Base-by-base conservation (phyloP, 2,888 invertebrate genomes). In the Dilophus febrilis region DNA sequence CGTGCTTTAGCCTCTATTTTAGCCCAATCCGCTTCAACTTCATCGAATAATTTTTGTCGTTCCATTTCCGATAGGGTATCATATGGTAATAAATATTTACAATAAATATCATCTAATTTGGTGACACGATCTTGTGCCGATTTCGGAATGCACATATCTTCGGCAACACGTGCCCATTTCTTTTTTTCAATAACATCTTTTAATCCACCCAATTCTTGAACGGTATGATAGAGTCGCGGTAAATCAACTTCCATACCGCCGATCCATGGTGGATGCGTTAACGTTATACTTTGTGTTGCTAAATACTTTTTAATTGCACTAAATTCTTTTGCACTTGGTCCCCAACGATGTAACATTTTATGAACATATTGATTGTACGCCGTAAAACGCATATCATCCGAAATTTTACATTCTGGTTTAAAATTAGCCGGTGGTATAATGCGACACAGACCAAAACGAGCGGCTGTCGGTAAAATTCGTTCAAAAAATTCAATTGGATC, bases 171-270 rank as follows among this genome's bases (percentile, higher is more conserved):
- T 4, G 74, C 70, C 92, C 92, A 94, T 47, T 79, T 79, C 51
- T 88, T 85, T 54, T 83, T 83, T 51, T 87, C 83, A 8, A 88
- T 81, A 0, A 91, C 83, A 51, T 81, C 78, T 52, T 82, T 82
- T 12, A 91, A 65, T 0, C 92, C 92, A 0, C 92, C 92, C 44
- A 81, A 67, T 29, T 74, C 72, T 55, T 88, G 84, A 0, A 94
- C 88, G 0, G 81, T 76, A 51, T 82, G 79, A 56, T 86, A 88
- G 6, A 94, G 64, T 37, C 83, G 76, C 0, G 87, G 83, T 3
- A 94, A 63, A 57, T 94, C 88, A 1, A 92, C 70, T 65, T 94
- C 92, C 65, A 91, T 77, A 5, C 91, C 88, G 22, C 90, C 88
- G 48, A 91, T 76, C 74, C 79, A 72, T 1, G 91, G 90, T 2